Evolutionary conservation across 2,888 invertebrate species (phyloP), one percentile per base, ranked within the genome.

Genomic region (Tipula unca): DNA sequence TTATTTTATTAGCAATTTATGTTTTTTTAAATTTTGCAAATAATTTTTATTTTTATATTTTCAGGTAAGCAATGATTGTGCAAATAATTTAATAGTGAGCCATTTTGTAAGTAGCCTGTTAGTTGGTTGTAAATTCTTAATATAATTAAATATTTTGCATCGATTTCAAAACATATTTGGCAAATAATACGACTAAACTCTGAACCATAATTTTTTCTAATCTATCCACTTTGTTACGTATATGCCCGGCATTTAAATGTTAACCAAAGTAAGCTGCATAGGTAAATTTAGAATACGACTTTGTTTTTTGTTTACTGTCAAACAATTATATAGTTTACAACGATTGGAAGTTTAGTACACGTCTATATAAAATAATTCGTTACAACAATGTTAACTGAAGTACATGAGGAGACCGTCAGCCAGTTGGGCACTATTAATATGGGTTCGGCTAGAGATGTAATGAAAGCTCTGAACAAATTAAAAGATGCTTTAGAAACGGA

Each of bases 401-500:
- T 25, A 69, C 8, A 25, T 25, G 25, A 10, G 3, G 25, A 25
- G 1, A 3, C 69, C 25, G 69, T 10, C n/a, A n/a, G n/a, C 2
- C 1, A 48, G 3, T 25, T 69, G 8, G 20, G 8, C 25, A 25
- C 25, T 69, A 1, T 25, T 2, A 17, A 25, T 14, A 2, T 69
- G 20, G 17, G 13, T 25, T 69, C 69, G 69, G 20, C 25, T 8
- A 69, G n/a, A 3, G 48, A 48, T 48, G 48, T 25, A 25, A 69
- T 25, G 20, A 69, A 25, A 25, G 25, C 69, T 1, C 25, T 25
- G 1, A 14, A 20, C 20, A 13, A 69, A 69, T 86, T 90, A 1
- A 88, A 88, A 48, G 87, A 87, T 25, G 86, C 91, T 1, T 89
- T 93, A 85, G 92, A 92, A 88, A 91, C 91, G 86, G 93, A 93